Conservation (phyloP, 2,888 invertebrate genomes). For the Zelleria hepariella region DNA sequence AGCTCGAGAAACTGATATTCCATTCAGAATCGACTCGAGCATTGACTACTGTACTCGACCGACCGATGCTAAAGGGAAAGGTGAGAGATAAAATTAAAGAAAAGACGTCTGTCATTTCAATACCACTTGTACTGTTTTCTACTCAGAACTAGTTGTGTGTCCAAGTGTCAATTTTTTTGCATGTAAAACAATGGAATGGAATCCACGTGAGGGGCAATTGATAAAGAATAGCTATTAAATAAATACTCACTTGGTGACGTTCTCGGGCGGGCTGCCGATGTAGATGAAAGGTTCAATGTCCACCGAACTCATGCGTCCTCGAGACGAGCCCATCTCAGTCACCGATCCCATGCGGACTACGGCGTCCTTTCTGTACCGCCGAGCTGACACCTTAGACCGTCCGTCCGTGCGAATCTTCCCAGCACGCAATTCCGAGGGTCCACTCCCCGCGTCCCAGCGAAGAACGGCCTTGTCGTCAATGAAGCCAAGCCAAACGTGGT, state of each 20-base stretch:
- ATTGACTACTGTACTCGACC: too few species aligned
- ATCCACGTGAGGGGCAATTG: background rate
- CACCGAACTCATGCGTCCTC: conserved; percentile 55
- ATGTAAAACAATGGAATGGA: background rate
- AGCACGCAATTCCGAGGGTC: conserved; percentile 45
- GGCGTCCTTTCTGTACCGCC: conserved; percentile 58
- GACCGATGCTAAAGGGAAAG: too few species aligned
- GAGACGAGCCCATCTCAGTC: conserved; percentile 43
- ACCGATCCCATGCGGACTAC: conserved; percentile 48
- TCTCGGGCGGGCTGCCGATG: conserved; percentile 53
- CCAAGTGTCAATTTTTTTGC: too few species aligned
- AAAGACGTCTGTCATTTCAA: too few species aligned
- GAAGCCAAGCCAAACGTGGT: conserved; percentile 63
- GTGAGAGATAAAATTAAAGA: too few species aligned
- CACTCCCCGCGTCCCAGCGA: conserved; percentile 58
- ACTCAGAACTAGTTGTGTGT: too few species aligned
- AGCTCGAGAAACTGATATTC: too few species aligned
- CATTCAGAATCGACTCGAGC: too few species aligned
- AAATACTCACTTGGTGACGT: conserved; percentile 52
- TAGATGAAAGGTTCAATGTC: conserved; percentile 55
- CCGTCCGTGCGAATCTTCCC: conserved; percentile 50
- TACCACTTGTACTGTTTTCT: too few species aligned
- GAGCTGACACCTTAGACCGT: conserved; percentile 49
- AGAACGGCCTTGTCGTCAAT: conserved; percentile 45
- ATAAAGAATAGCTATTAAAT: background rate